Evolutionary conservation across 2,797 vertebrate genomes (phyloP).

Genomic region (Lateolabrax maculatus): DNA sequence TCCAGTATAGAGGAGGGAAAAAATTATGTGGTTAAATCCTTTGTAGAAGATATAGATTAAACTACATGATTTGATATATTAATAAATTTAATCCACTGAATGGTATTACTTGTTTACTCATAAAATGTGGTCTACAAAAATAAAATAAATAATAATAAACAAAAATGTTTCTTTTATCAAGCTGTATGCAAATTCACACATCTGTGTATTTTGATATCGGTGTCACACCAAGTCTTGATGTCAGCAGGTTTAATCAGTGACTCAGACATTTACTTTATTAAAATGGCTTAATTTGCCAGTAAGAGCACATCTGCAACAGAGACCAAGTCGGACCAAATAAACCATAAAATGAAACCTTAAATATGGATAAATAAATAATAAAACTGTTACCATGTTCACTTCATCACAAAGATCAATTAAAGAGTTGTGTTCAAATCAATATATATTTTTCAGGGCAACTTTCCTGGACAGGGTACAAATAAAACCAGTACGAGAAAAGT

Average conservation of each 20-base stretch:
- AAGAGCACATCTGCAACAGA: background rate
- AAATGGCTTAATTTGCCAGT: background rate
- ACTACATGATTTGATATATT: background rate
- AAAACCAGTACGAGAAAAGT: slow-evolving; percentile 24
- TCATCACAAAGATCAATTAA: slow-evolving; percentile 30
- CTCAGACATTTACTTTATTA: slow-evolving; percentile 6
- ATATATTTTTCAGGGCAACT: slow-evolving; percentile 9
- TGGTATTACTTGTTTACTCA: background rate
- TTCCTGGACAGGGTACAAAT: slow-evolving; percentile 17
- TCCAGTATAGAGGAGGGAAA: background rate
- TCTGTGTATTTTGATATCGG: background rate
- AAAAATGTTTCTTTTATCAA: no score
- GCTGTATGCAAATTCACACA: background rate
- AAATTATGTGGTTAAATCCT: background rate
- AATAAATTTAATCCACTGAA: background rate
- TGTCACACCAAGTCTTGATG: background rate
- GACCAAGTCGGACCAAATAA: background rate
- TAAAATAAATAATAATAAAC: no score
- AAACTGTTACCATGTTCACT: slow-evolving; percentile 13
- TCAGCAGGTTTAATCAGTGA: background rate
- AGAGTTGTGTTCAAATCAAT: slow-evolving; percentile 37
- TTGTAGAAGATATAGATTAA: background rate
- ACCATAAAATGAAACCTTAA: background rate
- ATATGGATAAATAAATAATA: slow-evolving; percentile 5
- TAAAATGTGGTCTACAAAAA: background rate